Evolutionary conservation across 2,888 invertebrate genomes (phyloP).

Genomic region (Nomada fabriciana): DNA sequence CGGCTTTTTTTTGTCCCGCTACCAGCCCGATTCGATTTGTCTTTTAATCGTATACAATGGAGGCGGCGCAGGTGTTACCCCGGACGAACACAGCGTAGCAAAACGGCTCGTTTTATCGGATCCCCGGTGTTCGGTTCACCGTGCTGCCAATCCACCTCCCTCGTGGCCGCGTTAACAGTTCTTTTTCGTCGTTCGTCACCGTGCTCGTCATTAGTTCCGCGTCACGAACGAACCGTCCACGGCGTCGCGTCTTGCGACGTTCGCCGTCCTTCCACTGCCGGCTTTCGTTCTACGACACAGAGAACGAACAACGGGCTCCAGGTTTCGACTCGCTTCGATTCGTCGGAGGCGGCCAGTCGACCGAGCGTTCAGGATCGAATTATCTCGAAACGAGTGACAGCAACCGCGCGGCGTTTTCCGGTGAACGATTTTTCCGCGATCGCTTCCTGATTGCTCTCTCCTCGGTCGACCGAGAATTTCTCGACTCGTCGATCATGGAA

Average conservation of each 20-base stretch:
- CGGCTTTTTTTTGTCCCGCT: neutral
- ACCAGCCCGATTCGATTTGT: slow-evolving; percentile 39
- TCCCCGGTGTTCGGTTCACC: slow-evolving; percentile 30
- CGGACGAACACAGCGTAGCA: slow-evolving; percentile 40
- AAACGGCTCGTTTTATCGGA: slow-evolving; percentile 45
- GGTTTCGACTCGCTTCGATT: slow-evolving; percentile 25
- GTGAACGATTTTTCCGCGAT: slow-evolving; percentile 68
- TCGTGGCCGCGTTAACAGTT: slow-evolving; percentile 40
- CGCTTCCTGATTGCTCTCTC: neutral
- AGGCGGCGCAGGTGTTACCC: slow-evolving; percentile 52
- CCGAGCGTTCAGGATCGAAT: neutral
- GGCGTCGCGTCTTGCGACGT: slow-evolving; percentile 48
- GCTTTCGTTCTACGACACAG: neutral
- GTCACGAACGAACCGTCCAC: slow-evolving; percentile 68
- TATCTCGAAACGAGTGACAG: slow-evolving; percentile 5
- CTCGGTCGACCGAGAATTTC: no score
- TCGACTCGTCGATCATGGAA: neutral
- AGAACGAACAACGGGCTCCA: neutral
- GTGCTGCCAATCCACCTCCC: slow-evolving; percentile 34
- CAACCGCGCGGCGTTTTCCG: slow-evolving; percentile 78
- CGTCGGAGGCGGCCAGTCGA: no score
- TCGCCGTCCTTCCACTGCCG: slow-evolving; percentile 18
- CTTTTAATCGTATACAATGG: slow-evolving; percentile 41
- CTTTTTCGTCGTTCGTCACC: slow-evolving; percentile 59
- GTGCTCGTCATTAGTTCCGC: slow-evolving; percentile 78